Conservation (phyloP, 2,888 invertebrate genomes). For the Ophioninae sp. region DNA sequence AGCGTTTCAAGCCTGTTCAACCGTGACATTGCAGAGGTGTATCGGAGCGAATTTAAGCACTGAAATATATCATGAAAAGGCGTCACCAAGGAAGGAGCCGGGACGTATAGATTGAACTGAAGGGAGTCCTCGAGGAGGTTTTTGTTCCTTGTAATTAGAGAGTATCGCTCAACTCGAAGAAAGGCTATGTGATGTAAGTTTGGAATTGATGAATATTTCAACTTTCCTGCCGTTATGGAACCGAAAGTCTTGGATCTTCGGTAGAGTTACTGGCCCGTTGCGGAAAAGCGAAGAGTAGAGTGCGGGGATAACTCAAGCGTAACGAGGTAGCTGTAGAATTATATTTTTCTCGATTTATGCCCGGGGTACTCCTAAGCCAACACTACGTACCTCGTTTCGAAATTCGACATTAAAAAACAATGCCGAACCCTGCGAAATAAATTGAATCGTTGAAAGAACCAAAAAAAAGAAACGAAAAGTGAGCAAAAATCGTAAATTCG, state of each 20-base stretch:
- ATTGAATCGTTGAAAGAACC: not conserved
- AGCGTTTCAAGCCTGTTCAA: not conserved
- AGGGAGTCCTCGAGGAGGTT: slow-evolving; percentile 13
- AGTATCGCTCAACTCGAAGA: slow-evolving; percentile 20
- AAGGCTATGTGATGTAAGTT: slow-evolving; percentile 39
- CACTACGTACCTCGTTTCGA: not conserved
- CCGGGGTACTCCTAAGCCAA: not conserved
- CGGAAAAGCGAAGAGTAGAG: not conserved
- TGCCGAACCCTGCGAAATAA: too few species aligned
- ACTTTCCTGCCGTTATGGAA: slow-evolving; percentile 48
- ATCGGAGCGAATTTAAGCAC: slow-evolving; percentile 24
- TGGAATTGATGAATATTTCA: slow-evolving; percentile 26
- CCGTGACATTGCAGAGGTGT: slow-evolving; percentile 24
- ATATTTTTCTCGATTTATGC: not conserved
- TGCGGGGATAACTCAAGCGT: slow-evolving; percentile 61
- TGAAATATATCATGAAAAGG: slow-evolving; percentile 24
- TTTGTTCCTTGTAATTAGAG: slow-evolving; percentile 25
- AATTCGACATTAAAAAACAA: not conserved
- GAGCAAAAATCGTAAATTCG: too few species aligned
- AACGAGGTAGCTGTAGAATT: slow-evolving; percentile 59
- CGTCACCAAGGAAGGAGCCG: slow-evolving; percentile 1
- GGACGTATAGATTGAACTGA: not conserved
- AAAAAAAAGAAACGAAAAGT: not conserved
- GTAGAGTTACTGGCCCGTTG: slow-evolving; percentile 42
- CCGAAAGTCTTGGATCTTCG: slow-evolving; percentile 19